Evolutionary conservation across 1,140 invertebrate genomes (phyloP).

Genomic region (Nasonia vitripennis): DNA sequence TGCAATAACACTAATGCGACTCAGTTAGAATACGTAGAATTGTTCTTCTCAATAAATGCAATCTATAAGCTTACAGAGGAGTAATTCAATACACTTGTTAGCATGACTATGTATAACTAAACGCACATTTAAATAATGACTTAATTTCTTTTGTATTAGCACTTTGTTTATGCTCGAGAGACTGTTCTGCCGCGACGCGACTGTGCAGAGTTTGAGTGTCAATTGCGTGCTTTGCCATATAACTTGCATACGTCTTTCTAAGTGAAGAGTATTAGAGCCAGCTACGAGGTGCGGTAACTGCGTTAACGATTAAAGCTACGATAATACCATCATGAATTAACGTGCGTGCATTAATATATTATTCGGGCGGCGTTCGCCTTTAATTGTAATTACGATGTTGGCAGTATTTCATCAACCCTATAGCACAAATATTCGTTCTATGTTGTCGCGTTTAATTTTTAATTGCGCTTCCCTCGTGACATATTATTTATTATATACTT

Average conservation of each 20-base stretch:
- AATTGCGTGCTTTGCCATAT: no score
- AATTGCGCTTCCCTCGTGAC: not conserved
- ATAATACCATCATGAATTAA: conserved; percentile 71
- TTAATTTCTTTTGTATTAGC: not conserved
- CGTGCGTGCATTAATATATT: conserved; percentile 70
- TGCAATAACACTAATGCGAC: not conserved
- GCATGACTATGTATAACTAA: not conserved
- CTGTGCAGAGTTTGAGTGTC: no score
- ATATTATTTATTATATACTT: not conserved
- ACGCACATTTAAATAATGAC: not conserved
- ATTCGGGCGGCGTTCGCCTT: conserved; percentile 50
- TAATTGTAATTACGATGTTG: conserved; percentile 60
- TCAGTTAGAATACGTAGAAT: not conserved
- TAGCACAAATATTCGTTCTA: not conserved
- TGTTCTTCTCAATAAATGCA: not conserved
- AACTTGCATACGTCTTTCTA: conserved; percentile 47
- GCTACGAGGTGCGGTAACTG: conserved; percentile 72
- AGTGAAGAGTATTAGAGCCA: conserved; percentile 68
- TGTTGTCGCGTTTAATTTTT: not conserved
- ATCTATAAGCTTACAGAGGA: not conserved
- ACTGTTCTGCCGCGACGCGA: not conserved
- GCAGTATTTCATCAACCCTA: conserved; percentile 48
- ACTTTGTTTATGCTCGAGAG: not conserved
- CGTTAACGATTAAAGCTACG: conserved; percentile 74
- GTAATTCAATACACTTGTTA: not conserved